Evolutionary conservation across 2,797 vertebrate genomes (phyloP).

Genomic region (Huso huso): DNA sequence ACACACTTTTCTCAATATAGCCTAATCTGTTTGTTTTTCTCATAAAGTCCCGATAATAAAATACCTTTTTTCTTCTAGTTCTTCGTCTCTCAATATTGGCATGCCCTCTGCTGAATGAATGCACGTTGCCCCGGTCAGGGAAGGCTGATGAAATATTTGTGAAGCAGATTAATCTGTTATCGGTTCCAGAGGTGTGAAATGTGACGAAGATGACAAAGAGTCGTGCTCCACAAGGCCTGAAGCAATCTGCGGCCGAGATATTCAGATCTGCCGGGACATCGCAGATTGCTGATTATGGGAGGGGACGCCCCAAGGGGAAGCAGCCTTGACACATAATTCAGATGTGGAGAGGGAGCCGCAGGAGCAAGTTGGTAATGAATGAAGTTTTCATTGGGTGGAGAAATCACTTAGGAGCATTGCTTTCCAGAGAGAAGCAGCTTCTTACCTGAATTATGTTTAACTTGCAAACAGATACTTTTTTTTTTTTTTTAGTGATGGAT

Average conservation of each 20-base stretch:
- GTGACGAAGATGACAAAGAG: slow-evolving; percentile 65
- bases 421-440: slow-evolving; percentile 23
- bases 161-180: slow-evolving; percentile 67
- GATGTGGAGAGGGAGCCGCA: slow-evolving; percentile 50
- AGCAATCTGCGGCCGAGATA: slow-evolving; percentile 66
- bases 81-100: slow-evolving; percentile 27
- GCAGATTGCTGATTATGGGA: slow-evolving; percentile 55
- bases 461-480: slow-evolving; percentile 28
- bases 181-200: slow-evolving; percentile 57
- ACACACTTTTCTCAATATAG: slow-evolving; percentile 3
- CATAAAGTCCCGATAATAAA: slow-evolving; percentile 17
- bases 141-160: slow-evolving; percentile 65
- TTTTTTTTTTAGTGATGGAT: slow-evolving; percentile 25
- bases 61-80: slow-evolving; percentile 22
- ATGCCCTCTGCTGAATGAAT: slow-evolving; percentile 47
- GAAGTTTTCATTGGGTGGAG: slow-evolving; percentile 61
- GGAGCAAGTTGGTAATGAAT: slow-evolving; percentile 64
- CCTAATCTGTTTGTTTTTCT: slow-evolving; percentile 27
- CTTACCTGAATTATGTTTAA: slow-evolving; percentile 35
- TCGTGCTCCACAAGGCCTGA: slow-evolving; percentile 47
- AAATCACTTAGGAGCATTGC: slow-evolving; percentile 48
- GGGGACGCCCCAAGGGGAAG: slow-evolving; percentile 52
- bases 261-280: slow-evolving; percentile 62
- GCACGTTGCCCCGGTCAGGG: slow-evolving; percentile 45
- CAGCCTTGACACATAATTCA: slow-evolving; percentile 66